Conservation (phyloP, 2,113 vertebrate genomes). For the Cyprinus carpio region DNA sequence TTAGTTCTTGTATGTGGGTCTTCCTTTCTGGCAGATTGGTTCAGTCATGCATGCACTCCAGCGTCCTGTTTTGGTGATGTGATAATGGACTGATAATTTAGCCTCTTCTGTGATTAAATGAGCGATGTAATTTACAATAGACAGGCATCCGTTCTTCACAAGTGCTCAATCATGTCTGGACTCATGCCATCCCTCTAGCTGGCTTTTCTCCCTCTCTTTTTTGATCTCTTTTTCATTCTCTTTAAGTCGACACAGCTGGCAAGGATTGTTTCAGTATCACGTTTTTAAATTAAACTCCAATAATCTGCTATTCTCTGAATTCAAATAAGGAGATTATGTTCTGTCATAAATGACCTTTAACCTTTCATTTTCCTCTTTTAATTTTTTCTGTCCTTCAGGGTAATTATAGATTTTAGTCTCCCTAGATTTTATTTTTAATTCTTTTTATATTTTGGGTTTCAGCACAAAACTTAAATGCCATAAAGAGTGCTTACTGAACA, state of each 20-base stretch:
- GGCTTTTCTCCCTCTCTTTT: not conserved
- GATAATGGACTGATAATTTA: slow-evolving; percentile 36
- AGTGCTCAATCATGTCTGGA: not conserved
- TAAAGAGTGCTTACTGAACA: not conserved
- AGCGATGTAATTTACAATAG: slow-evolving; percentile 30
- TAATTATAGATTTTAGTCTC: not conserved
- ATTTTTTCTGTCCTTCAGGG: not conserved
- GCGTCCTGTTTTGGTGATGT: slow-evolving; percentile 42
- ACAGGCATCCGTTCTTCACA: slow-evolving; percentile 8
- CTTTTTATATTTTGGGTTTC: not conserved
- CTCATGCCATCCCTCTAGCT: not conserved
- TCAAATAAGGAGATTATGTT: not conserved
- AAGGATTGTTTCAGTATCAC: slow-evolving; percentile 4
- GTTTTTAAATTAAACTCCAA: slow-evolving; percentile 16
- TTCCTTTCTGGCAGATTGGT: slow-evolving; percentile 31
- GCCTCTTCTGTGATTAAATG: slow-evolving; percentile 34
- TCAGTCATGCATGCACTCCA: slow-evolving; percentile 16
- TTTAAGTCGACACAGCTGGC: slow-evolving; percentile 2
- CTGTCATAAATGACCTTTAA: not conserved
- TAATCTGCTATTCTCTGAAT: not conserved
- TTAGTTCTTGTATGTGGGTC: not conserved
- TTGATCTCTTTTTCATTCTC: not conserved
- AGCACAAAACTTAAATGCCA: not conserved
- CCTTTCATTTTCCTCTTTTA: not conserved
- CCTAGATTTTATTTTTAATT: not conserved